A percentile compares a stretch with the other conserved stretches of the same genome.
These are phyloP conservation scores for Chiridota heheva DNA, from an alignment of 35 echinoderm and acorn worm species.

Conservation along the genomic window DNA sequence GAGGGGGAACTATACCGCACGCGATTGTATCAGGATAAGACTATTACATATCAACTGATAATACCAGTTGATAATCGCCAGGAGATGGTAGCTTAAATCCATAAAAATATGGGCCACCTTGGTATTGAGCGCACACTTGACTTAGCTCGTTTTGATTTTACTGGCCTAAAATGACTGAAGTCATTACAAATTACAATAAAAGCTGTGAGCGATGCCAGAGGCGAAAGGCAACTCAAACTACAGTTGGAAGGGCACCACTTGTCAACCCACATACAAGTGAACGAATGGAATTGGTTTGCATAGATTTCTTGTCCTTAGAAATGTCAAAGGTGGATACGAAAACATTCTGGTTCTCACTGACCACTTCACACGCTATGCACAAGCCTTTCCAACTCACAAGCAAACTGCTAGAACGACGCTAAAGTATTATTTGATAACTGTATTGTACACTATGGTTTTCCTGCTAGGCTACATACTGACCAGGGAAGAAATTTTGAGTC, in stretches of 20 bases:
- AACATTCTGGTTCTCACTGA: constrained; percentile 48
- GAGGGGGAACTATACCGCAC: neutral
- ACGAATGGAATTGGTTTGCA: constrained; percentile 37
- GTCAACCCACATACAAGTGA: constrained; percentile 2
- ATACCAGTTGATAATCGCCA: neutral
- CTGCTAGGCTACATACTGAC: constrained; percentile 46
- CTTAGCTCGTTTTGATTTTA: constrained; percentile 36
- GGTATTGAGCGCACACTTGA: constrained; percentile 39
- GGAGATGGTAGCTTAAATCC: neutral
- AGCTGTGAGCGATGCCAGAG: constrained; percentile 48
- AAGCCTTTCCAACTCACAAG: constrained; percentile 32
- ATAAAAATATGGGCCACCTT: constrained; percentile 43
- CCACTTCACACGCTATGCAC: constrained; percentile 48
- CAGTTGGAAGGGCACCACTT: neutral
- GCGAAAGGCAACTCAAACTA: neutral
- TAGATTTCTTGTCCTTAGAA: constrained; percentile 49
- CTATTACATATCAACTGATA: neutral
- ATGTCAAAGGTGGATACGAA: constrained; percentile 30
- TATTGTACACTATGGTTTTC: constrained; percentile 55
- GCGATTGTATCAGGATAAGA: neutral
- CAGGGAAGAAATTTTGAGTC: constrained; percentile 69
- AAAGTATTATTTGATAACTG: constrained; percentile 64
- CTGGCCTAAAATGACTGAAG: constrained; percentile 28
- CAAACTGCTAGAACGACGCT: constrained; percentile 45
- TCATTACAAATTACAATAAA: constrained; percentile 16